These are phyloP conservation scores for Neodiprion virginianus DNA, from an alignment of 1,140 invertebrate species.

Conservation along the genomic window DNA sequence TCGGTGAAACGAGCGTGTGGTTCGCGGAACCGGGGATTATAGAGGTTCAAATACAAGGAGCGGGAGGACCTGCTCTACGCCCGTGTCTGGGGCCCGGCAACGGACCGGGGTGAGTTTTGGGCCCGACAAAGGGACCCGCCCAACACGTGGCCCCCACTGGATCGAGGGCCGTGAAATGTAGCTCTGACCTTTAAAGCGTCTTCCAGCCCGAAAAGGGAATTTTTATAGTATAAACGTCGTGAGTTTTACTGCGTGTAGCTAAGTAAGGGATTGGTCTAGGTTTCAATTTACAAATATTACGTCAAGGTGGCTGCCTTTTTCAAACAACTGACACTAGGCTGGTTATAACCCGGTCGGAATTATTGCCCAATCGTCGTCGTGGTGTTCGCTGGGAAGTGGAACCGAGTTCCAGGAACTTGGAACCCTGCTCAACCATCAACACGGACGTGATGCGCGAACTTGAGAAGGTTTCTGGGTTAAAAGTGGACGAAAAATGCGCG, in stretches of 20 bases:
- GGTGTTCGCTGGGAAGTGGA: neutral
- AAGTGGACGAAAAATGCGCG: no score
- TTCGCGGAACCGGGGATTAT: neutral
- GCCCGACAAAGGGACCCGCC: slow-evolving; percentile 29
- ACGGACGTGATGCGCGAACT: neutral
- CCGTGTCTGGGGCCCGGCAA: neutral
- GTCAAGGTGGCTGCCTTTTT: neutral
- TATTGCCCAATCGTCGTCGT: neutral
- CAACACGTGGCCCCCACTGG: slow-evolving; percentile 29
- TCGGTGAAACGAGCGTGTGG: neutral
- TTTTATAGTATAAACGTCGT: neutral
- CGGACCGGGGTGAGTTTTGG: slow-evolving; percentile 2
- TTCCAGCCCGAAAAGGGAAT: slow-evolving; percentile 31
- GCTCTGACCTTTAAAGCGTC: slow-evolving; percentile 36
- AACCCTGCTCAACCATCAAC: neutral
- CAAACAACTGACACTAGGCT: neutral
- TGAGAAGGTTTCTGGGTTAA: neutral
- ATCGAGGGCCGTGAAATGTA: slow-evolving; percentile 24
- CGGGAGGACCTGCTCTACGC: neutral
- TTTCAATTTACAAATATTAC: slow-evolving; percentile 4
- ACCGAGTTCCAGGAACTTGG: neutral
- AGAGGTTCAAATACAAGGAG: neutral
- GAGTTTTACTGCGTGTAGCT: neutral
- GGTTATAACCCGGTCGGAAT: neutral
- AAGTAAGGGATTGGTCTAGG: neutral